Percentiles rank a stretch among this genome's conserved stretches.
These are phyloP conservation scores for Hemaris fuciformis DNA, from an alignment of 2,888 invertebrate genomes.

Conservation along the genomic window DNA sequence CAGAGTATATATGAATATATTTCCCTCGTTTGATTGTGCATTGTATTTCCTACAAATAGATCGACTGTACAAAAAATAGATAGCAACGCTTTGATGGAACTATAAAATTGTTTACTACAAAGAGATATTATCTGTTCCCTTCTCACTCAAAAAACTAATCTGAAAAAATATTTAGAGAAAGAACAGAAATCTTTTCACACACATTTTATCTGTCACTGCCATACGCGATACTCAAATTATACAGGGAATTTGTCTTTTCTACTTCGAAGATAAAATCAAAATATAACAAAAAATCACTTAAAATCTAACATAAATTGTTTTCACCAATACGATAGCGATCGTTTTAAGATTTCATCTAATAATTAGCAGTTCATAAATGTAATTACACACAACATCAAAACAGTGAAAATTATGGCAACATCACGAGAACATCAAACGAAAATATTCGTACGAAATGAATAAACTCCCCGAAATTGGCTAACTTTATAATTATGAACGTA, in stretches of 20 bases:
- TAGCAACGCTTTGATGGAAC: neutral
- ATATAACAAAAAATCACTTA: no score
- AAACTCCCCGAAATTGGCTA: neutral
- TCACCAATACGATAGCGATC: no score
- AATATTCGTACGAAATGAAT: neutral
- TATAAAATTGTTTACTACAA: neutral
- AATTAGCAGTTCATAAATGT: no score
- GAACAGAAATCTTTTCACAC: no score
- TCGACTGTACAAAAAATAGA: neutral
- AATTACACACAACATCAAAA: no score
- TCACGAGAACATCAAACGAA: no score
- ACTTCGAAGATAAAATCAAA: no score
- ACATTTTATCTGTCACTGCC: neutral
- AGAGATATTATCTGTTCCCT: neutral
- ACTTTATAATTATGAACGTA: slow-evolving; percentile 1
- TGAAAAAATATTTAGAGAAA: no score
- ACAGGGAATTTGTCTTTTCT: neutral
- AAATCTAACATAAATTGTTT: no score
- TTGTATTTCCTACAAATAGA: neutral
- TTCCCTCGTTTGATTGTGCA: neutral
- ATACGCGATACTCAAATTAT: neutral
- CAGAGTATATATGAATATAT: neutral
- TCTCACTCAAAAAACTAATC: neutral
- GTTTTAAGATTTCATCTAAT: no score
- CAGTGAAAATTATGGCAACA: no score